Base-by-base conservation (phyloP, 2,797 vertebrate species). In the Ara ararauna region DNA sequence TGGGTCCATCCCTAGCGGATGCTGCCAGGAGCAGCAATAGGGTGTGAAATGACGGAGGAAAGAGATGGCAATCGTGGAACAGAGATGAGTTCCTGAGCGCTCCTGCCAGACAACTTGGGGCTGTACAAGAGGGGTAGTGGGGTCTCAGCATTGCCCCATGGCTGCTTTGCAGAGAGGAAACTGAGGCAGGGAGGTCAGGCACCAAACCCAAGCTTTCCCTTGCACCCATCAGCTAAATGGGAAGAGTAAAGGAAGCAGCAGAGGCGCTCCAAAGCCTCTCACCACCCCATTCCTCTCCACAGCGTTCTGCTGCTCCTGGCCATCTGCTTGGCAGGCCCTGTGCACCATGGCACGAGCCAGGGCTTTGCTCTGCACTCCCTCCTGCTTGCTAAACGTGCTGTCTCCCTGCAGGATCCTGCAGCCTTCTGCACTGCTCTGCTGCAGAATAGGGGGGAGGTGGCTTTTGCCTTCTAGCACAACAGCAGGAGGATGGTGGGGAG, bases 391-490 rank as follows among this genome's bases (percentile, higher is more conserved):
- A 94, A 97, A 81, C 68, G 83, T 45, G 50, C 4, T 30, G 3
- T 24, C 84, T 97, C 89, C 91, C 94, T 89, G 92, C 96, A 97
- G 93, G 85, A 83, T 95, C 86, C 94, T 87, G 89, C 75, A 87
- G 95, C 81, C 91, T 94, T 93, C 71, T 94, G 91, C 93, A 90
- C 95, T 38, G 87, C 91, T 92, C 94, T 97, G 94, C 96, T 94
- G 96, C 96, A 97, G 87, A 95, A 34, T 8, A 89, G 83, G 89
- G 96, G 96, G 85, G 90, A 94, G 88, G 17, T 4, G 1, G 82
- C 66, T 74, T 64, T 79, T 62, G 8, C 70, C 92, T 88, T 21
- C 68, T 30, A 75, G 82, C 75, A 1, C 87, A 3, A 81, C 73
- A 54, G 82, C 81, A 10, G 64, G 26, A 3, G 10, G 77, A 21